A percentile compares a stretch with the other conserved stretches of the same genome.
These are phyloP conservation scores for Arizona elegans DNA, from an alignment of 2,113 vertebrate species.

Conservation along the genomic window DNA sequence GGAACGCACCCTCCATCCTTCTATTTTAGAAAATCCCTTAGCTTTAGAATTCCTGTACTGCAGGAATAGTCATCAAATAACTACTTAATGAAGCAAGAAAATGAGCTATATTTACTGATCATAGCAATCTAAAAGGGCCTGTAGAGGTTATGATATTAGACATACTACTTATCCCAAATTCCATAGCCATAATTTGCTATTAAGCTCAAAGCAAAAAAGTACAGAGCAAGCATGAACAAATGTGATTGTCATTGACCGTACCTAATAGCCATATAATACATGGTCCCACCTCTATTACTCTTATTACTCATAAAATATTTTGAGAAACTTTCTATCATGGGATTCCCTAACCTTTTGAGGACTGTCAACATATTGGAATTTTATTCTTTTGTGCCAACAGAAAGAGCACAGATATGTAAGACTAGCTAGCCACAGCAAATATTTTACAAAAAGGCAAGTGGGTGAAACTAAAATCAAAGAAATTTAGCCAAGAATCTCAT, in stretches of 20 bases:
- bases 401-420: not conserved
- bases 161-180: not conserved
- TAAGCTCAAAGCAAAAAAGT: not conserved
- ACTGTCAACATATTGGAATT: not conserved
- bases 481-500: not conserved
- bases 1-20: not conserved
- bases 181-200: not conserved
- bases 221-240: not conserved
- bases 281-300: not conserved
- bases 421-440: not conserved
- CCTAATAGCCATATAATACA: not conserved
- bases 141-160: not conserved
- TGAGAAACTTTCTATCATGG: not conserved
- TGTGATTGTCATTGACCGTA: not conserved
- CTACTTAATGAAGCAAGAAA: not conserved
- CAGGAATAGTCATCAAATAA: not conserved
- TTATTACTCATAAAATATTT: not conserved
- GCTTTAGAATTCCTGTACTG: not conserved
- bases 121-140: not conserved
- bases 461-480: not conserved
- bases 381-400: not conserved
- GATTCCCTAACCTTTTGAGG: not conserved
- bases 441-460: not conserved
- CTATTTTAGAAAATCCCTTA: not conserved
- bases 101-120: not conserved